Conservation (phyloP, 2,113 vertebrate species). For the Sphaerodactylus townsendi region DNA sequence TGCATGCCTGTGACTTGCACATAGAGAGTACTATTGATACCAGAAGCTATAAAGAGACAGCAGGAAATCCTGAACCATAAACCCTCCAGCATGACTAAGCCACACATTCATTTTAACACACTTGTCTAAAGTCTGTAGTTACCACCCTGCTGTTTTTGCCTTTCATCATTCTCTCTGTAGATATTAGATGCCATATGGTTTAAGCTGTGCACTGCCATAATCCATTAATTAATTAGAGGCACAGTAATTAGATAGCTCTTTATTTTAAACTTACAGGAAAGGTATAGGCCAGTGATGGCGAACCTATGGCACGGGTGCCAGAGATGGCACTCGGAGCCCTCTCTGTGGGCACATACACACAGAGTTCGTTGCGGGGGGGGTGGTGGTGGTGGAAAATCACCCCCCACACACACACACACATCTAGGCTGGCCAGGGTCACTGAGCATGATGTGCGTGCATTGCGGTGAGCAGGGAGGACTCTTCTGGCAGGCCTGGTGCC, state of each 20-base stretch:
- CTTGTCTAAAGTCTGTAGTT: neutral
- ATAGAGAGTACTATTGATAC: neutral
- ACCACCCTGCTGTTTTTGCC: neutral
- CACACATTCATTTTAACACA: neutral
- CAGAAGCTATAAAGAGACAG: neutral
- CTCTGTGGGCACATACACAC: no score
- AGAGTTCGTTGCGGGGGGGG: no score
- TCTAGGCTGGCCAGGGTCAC: no score
- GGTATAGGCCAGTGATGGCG: no score
- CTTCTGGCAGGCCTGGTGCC: no score
- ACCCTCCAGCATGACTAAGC: neutral
- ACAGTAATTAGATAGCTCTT: slow-evolving; percentile 2
- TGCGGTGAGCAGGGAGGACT: no score
- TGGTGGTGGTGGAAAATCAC: no score
- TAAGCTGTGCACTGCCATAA: neutral
- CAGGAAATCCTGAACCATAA: neutral
- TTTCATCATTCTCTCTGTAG: neutral
- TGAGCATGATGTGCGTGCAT: no score
- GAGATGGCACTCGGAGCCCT: no score
- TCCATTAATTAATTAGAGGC: slow-evolving; percentile 12
- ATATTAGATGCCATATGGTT: neutral
- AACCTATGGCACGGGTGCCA: no score
- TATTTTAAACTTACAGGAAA: slow-evolving; percentile 13
- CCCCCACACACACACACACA: no score
- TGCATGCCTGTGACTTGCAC: neutral